Evolutionary conservation across 1,140 invertebrate species (phyloP).

Genomic region (Monochamus saltuarius): DNA sequence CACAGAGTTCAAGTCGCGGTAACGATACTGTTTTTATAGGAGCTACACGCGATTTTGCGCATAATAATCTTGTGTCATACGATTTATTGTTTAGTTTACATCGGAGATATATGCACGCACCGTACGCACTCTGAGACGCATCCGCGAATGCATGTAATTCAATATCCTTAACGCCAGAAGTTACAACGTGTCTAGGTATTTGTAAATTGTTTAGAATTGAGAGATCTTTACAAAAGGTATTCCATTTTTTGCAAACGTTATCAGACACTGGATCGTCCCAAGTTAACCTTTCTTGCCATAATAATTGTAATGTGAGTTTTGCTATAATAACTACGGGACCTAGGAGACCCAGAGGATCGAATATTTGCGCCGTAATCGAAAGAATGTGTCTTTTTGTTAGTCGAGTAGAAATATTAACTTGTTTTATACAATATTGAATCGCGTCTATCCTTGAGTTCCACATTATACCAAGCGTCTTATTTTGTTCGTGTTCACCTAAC

Average conservation of each 20-base stretch:
- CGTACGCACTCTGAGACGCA: conserved; percentile 39
- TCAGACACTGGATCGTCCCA: conserved; percentile 12
- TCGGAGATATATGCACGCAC: conserved; percentile 43
- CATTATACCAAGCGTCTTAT: background rate
- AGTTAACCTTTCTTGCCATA: conserved; percentile 14
- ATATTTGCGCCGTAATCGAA: background rate
- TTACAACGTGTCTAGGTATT: conserved; percentile 4
- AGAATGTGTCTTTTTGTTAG: conserved; percentile 2
- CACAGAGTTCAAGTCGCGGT: conserved; percentile 43
- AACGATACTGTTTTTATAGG: conserved; percentile 40
- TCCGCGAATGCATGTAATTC: conserved; percentile 44
- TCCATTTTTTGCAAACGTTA: conserved; percentile 7
- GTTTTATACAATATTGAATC: background rate
- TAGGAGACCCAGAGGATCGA: conserved; percentile 45
- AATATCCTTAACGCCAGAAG: conserved; percentile 1
- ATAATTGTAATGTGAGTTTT: conserved; percentile 11
- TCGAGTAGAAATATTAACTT: background rate
- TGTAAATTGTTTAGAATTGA: conserved; percentile 5
- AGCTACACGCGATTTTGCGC: conserved; percentile 43
- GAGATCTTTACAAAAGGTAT: background rate
- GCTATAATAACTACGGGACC: conserved; percentile 41
- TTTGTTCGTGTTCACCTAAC: too few species aligned
- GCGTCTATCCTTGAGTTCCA: background rate
- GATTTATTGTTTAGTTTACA: conserved; percentile 20
- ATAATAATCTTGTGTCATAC: conserved; percentile 29